Evolutionary conservation across 2,113 vertebrate species (phyloP).

Genomic region (Cercocebus atys): DNA sequence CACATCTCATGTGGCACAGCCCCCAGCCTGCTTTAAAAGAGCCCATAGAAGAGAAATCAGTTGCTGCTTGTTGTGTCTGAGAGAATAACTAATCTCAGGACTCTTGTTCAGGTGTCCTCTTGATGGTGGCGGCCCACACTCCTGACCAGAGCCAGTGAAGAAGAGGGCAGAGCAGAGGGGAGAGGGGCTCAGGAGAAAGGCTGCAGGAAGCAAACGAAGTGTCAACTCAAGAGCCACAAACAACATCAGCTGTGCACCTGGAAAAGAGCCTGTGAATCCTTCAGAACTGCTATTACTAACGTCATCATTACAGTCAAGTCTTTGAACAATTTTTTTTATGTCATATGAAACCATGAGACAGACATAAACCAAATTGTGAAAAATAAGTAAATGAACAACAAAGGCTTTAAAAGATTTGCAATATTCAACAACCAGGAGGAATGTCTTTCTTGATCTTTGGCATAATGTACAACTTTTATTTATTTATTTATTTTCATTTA

Average conservation of each 20-base stretch:
- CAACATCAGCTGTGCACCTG: too few relatives aligned
- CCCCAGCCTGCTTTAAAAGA: neutral
- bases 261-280: neutral
- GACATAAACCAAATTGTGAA: neutral
- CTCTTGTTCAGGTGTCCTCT: neutral
- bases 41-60: neutral
- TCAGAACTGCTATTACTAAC: neutral
- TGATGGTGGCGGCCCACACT: neutral
- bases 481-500: neutral
- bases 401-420: neutral
- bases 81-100: neutral
- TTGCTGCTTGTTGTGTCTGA: neutral
- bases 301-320: neutral
- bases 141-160: neutral
- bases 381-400: neutral
- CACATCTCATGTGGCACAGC: neutral
- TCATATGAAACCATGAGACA: neutral
- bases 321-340: neutral
- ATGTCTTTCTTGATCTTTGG: neutral
- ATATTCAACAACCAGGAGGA: neutral
- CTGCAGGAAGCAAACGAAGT: too few relatives aligned
- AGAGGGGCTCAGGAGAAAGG: neutral
- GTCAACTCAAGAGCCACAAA: rapidly evolving
- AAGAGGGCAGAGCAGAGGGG: neutral
- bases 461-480: neutral